phyloP scores from a whole-genome alignment of 2,888 invertebrate species.

The Standfussiana lucernea region DNA sequence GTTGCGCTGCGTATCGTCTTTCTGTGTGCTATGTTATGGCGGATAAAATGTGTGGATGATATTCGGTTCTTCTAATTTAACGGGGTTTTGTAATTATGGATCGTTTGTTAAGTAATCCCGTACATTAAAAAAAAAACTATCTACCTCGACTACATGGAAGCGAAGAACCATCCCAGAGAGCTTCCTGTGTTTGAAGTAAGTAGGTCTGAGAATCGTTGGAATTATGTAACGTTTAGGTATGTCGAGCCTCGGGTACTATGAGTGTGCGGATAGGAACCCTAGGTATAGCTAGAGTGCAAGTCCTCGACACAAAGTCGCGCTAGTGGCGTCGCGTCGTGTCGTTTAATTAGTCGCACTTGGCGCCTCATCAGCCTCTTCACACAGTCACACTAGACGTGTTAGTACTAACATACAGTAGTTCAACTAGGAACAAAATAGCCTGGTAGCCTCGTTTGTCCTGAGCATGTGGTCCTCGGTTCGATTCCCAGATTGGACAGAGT shows the following conservation, averaged over 20 bases:
- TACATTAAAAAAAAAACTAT: background rate
- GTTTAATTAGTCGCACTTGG: conserved; percentile 55
- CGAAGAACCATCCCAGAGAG: no score
- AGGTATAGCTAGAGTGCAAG: background rate
- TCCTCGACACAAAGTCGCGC: conserved; percentile 14
- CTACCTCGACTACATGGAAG: no score
- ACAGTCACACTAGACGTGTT: background rate
- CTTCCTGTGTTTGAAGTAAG: no score
- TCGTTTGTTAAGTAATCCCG: background rate
- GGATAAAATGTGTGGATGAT: conserved; percentile 32
- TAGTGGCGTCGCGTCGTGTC: conserved; percentile 9
- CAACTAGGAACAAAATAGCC: background rate
- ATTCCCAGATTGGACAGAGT: background rate
- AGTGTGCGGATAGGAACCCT: background rate
- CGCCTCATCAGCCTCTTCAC: conserved; percentile 45
- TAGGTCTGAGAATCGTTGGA: background rate
- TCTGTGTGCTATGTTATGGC: conserved; percentile 33
- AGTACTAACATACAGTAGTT: background rate
- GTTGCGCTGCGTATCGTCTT: conserved; percentile 37
- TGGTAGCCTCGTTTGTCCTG: background rate
- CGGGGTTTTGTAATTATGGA: background rate
- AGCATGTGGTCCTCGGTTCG: background rate
- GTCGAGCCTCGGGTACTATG: background rate
- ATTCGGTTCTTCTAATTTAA: background rate
- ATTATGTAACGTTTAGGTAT: background rate